Conservation (phyloP, 2,888 invertebrate genomes). For the Geophilus truncorum region DNA sequence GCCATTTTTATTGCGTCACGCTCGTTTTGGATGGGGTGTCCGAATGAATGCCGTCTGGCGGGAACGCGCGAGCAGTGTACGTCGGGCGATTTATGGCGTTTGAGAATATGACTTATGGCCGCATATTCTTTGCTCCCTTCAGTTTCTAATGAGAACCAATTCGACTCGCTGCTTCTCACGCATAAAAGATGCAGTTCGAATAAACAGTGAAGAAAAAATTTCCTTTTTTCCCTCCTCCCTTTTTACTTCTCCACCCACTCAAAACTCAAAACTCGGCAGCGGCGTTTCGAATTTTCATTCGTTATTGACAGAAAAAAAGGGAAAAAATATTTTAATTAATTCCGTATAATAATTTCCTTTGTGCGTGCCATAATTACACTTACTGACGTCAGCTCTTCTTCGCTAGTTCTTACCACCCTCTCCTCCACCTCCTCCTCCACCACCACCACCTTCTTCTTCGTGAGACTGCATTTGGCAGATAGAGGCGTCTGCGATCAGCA, state of each 20-base stretch:
- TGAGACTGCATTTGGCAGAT: background rate
- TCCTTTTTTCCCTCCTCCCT: no score
- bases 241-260: no score
- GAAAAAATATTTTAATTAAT: background rate
- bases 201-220: background rate
- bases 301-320: background rate
- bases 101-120: background rate
- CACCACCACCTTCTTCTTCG: no score
- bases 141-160: background rate
- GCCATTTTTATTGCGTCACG: constrained; percentile 10
- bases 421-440: background rate
- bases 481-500: constrained; percentile 10
- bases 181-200: background rate
- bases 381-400: constrained; percentile 4
- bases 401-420: background rate
- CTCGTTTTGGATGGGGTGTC: constrained; percentile 4
- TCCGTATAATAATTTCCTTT: background rate
- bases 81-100: background rate
- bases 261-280: background rate
- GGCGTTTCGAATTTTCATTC: background rate
- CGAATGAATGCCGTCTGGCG: background rate
- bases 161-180: constrained; percentile 4
- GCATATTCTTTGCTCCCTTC: background rate
- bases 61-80: background rate
- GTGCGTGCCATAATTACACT: background rate